phyloP scores from a whole-genome alignment of 2,797 vertebrate genomes.

The Basileuterus tristriatus region DNA sequence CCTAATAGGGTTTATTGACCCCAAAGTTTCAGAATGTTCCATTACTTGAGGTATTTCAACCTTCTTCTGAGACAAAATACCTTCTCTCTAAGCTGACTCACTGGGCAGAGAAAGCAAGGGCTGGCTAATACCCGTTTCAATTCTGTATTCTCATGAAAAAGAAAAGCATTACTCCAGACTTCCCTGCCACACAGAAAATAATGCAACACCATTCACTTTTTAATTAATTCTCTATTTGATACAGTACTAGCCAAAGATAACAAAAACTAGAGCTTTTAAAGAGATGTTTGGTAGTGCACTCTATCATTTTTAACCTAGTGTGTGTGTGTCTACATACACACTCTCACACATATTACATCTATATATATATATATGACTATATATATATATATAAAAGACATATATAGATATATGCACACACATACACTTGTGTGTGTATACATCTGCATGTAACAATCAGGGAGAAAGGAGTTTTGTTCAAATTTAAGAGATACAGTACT shows the following conservation, averaged over 20 bases:
- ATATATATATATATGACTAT: neutral
- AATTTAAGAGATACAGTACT: slow-evolving; percentile 80
- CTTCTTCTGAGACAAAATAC: slow-evolving; percentile 53
- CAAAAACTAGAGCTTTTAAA: slow-evolving; percentile 67
- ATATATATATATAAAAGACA: slow-evolving; percentile 35
- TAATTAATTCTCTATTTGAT: slow-evolving; percentile 58
- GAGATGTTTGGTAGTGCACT: slow-evolving; percentile 74
- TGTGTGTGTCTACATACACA: slow-evolving; percentile 57
- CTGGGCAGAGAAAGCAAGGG: slow-evolving; percentile 65
- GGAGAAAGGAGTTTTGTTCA: slow-evolving; percentile 75
- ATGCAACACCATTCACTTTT: slow-evolving; percentile 63
- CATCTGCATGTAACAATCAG: slow-evolving; percentile 22
- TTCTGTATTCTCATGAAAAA: slow-evolving; percentile 61
- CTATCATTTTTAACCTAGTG: slow-evolving; percentile 59
- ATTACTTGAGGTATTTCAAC: slow-evolving; percentile 73
- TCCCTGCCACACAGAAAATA: slow-evolving; percentile 73
- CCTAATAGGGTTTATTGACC: neutral
- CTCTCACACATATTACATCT: slow-evolving; percentile 20
- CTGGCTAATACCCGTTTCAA: slow-evolving; percentile 69
- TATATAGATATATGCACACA: slow-evolving; percentile 41
- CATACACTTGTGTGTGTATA: neutral
- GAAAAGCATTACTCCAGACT: slow-evolving; percentile 73
- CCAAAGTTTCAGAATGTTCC: slow-evolving; percentile 47
- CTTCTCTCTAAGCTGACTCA: slow-evolving; percentile 33
- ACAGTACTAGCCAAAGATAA: slow-evolving; percentile 74